Base-by-base conservation (phyloP, 2,113 vertebrate genomes). In the Callipepla squamata region DNA sequence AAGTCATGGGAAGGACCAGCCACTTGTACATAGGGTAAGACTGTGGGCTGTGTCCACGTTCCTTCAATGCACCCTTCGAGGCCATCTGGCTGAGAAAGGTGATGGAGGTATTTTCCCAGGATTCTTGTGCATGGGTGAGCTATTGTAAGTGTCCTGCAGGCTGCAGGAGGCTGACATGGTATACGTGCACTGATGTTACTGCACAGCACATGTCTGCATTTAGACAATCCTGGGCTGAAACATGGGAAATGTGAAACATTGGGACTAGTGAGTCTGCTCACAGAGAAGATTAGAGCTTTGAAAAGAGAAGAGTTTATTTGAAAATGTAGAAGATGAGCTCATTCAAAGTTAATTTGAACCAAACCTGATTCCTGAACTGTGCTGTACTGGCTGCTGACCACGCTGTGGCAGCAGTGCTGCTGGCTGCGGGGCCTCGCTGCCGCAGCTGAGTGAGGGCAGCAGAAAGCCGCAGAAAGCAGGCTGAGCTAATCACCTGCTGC, bases 401-500 rank as follows among this genome's bases (percentile, higher is more conserved):
- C 13, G 25, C 65, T 0, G 18, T 0, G 2, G 87, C 70, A 78
- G 77, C 83, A 65, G 22, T 1, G 12, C 47, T 78, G 0, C 1
- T 55, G n/a, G n/a, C 68, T 62, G 80, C 1, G 1, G 48, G 61
- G 36, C 69, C 80, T 20, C 0, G 7, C 80, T 44, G 66, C 51
- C 74, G 73, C 70, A 34, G 89, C 91, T 58, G 92, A 87, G 67
- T 6, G 1, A 25, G 81, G 77, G 84, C 72, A 70, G 81, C 51
- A 90, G 79, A 89, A 93, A 68, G 84, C 72, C 67, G 81, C 51
- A 90, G 79, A 91, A 93, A 68, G 81, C 81, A 87, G 67, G 68
- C 34, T 74, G 45, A 0, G 8, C 79, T 94, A 85, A 90, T 96
- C 94, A 95, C 94, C 91, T 96, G 95, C 93, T 1, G 30, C 87